A percentile compares a stretch with the other conserved stretches of the same genome.
These are phyloP conservation scores for Trichogramma pretiosum DNA, from an alignment of 1,140 invertebrate genomes.

Conservation along the genomic window DNA sequence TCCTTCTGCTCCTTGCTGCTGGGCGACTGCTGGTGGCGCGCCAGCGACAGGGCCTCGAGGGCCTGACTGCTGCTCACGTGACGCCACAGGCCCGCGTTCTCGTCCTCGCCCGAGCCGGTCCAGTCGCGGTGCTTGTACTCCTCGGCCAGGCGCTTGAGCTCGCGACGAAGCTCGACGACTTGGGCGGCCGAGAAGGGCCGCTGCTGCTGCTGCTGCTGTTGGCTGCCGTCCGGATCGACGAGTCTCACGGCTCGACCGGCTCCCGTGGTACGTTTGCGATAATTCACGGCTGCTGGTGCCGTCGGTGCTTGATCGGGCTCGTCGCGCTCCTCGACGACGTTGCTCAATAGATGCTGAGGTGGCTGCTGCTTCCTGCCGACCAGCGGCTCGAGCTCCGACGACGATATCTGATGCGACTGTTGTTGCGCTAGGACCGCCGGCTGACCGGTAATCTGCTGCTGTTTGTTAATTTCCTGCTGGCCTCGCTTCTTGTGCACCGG, in stretches of 20 bases:
- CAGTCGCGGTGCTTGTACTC: too few relatives aligned
- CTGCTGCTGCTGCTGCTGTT: slow-evolving; percentile 24
- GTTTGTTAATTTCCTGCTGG: slow-evolving; percentile 40
- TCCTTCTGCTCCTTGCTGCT: slow-evolving; percentile 81
- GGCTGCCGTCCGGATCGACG: slow-evolving; percentile 25
- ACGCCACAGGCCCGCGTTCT: slow-evolving; percentile 63
- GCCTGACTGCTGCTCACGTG: slow-evolving; percentile 79
- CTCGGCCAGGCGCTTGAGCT: slow-evolving; percentile 80
- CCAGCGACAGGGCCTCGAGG: slow-evolving; percentile 77
- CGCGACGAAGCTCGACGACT: slow-evolving; percentile 78
- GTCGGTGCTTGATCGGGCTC: slow-evolving; percentile 1
- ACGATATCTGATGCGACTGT: slow-evolving; percentile 30
- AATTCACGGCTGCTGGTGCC: background rate
- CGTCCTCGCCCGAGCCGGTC: too few relatives aligned
- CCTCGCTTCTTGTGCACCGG: slow-evolving; percentile 57
- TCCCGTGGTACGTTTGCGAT: too few relatives aligned
- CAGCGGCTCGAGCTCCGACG: slow-evolving; percentile 67
- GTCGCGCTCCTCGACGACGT: slow-evolving; percentile 48
- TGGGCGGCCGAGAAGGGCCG: slow-evolving; percentile 36
- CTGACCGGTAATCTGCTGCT: background rate
- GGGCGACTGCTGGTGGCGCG: too few relatives aligned
- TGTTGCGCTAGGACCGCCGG: background rate
- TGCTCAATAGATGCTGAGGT: too few relatives aligned
- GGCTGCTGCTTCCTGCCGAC: slow-evolving; percentile 56
- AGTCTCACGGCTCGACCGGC: slow-evolving; percentile 38